A percentile compares a stretch with the other conserved stretches of the same genome.
Conservation (phyloP, 2,113 vertebrate species). For the Dipodomys stephensi region DNA sequence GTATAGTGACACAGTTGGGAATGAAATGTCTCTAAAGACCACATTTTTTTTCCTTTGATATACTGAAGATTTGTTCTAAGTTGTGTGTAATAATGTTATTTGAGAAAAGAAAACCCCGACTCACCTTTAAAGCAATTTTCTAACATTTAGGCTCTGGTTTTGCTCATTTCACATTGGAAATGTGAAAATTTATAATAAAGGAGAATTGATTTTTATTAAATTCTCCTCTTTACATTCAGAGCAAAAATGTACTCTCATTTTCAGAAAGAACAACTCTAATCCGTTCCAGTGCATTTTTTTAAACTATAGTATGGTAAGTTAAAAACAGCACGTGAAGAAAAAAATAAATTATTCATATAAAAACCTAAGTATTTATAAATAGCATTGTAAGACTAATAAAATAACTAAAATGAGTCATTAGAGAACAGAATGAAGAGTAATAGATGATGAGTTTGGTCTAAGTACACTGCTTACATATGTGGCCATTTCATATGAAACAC, state of each 20-base stretch:
- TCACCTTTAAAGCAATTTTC: not conserved
- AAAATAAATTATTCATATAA: not conserved
- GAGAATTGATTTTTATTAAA: not conserved
- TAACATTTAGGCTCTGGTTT: not conserved
- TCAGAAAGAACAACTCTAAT: not conserved
- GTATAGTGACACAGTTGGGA: not conserved
- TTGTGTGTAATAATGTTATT: not conserved
- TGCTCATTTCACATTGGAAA: not conserved
- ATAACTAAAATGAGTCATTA: conserved; percentile 4
- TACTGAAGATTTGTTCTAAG: not conserved
- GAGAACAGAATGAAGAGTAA: not conserved
- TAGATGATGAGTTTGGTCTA: too few relatives aligned
- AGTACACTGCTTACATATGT: too few relatives aligned
- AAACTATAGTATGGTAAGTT: not conserved
- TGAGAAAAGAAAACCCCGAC: not conserved
- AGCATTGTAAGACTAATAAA: not conserved
- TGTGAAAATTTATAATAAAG: not conserved
- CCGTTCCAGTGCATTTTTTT: not conserved
- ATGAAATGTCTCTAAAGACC: not conserved
- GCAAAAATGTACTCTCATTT: not conserved
- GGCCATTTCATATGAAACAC: too few relatives aligned
- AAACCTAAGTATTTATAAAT: not conserved
- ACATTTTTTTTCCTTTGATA: not conserved
- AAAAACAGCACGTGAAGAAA: not conserved
- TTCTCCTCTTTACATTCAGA: not conserved